phyloP scores from a whole-genome alignment of 1,140 invertebrate genomes.

The Solen grandis region DNA sequence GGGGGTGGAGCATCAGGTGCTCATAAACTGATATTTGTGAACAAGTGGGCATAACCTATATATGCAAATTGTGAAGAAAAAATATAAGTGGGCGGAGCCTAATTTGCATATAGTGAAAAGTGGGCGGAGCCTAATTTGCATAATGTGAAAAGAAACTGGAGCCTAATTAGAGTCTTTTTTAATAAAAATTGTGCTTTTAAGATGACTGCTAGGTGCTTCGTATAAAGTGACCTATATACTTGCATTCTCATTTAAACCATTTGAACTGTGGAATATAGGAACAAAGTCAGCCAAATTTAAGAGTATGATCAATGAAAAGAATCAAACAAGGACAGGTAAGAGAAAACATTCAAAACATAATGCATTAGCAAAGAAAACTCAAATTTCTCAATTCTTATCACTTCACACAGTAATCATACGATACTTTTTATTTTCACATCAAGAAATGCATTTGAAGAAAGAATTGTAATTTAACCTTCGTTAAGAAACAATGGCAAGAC shows the following conservation, averaged over 20 bases:
- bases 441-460: no score
- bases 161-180: not conserved
- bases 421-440: no score
- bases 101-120: slow-evolving; percentile 39
- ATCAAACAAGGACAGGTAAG: not conserved
- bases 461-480: no score
- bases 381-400: no score
- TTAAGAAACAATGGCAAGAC: no score
- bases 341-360: not conserved
- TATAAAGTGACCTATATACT: slow-evolving; percentile 19
- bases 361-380: not conserved
- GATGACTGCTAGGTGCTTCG: slow-evolving; percentile 11
- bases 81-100: slow-evolving; percentile 47
- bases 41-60: not conserved
- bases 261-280: slow-evolving; percentile 37
- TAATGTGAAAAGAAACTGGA: not conserved
- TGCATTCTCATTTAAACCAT: slow-evolving; percentile 37
- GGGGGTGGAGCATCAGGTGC: no score
- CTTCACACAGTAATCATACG: no score
- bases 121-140: slow-evolving; percentile 47
- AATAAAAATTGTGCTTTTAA: slow-evolving; percentile 27
- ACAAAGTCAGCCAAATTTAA: slow-evolving; percentile 6
- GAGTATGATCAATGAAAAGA: not conserved
- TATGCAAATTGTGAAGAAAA: not conserved
- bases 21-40: not conserved